phyloP scores from a whole-genome alignment of 2,797 vertebrate genomes.

The Anguilla obscura region DNA sequence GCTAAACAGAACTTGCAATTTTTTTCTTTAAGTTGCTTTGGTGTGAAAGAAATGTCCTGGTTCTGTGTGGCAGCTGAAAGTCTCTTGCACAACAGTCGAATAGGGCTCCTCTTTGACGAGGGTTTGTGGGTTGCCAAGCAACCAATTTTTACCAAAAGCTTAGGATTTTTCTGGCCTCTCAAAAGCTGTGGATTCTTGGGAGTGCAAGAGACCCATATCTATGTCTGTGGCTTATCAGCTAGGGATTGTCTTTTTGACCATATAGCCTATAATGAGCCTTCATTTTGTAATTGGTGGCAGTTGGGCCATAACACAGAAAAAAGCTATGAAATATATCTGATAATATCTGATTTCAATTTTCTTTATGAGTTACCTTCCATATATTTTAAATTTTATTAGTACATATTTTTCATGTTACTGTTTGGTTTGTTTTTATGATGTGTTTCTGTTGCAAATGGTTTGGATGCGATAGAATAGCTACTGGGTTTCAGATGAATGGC shows the following conservation, averaged over 20 bases:
- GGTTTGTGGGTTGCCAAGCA: conserved; percentile 60
- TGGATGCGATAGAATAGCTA: not conserved
- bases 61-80: conserved; percentile 29
- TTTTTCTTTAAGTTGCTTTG: conserved; percentile 25
- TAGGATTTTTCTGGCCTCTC: conserved; percentile 37
- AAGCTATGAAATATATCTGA: not conserved
- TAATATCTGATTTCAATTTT: not conserved
- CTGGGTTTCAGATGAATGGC: conserved; percentile 1
- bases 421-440: not conserved
- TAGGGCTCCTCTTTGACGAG: conserved; percentile 30
- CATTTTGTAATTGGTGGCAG: not conserved
- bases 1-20: not conserved
- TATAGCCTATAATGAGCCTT: not conserved
- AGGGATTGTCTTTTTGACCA: not conserved
- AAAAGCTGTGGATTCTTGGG: not conserved
- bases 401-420: not conserved
- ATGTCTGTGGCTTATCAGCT: not conserved
- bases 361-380: not conserved
- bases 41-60: not conserved
- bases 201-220: not conserved
- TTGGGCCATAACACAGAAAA: not conserved
- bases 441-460: not conserved
- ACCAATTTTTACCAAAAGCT: conserved; percentile 45
- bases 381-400: not conserved
- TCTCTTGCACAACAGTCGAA: conserved; percentile 38